Conservation (phyloP, 2,113 vertebrate species). For the Stigmatopora nigra region DNA sequence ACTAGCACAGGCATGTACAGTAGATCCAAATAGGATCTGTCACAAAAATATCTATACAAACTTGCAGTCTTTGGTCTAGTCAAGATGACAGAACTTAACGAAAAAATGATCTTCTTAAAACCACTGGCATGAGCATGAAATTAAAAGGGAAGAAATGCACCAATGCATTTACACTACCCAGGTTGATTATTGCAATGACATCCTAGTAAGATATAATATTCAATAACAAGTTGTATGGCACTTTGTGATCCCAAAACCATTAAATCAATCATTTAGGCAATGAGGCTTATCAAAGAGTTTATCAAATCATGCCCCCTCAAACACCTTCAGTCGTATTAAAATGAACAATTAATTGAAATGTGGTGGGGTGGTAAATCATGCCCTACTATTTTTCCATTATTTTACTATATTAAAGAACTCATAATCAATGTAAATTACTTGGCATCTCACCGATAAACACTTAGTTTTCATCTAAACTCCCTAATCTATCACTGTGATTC, state of each 20-base stretch:
- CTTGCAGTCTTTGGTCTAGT: slow-evolving; percentile 23
- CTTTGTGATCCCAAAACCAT: too few relatives aligned
- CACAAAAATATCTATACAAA: not conserved
- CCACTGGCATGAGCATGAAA: slow-evolving; percentile 28
- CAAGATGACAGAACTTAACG: slow-evolving; percentile 14
- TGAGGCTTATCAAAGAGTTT: too few relatives aligned
- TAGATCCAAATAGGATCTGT: not conserved
- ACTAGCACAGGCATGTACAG: slow-evolving; percentile 52
- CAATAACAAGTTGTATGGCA: too few relatives aligned
- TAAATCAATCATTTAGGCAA: too few relatives aligned
- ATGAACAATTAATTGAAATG: too few relatives aligned
- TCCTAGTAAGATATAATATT: too few relatives aligned
- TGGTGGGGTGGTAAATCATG: too few relatives aligned
- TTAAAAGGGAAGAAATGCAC: slow-evolving; percentile 23
- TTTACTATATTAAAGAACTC: slow-evolving; percentile 14
- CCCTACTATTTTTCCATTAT: too few relatives aligned
- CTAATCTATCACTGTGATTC: slow-evolving; percentile 33
- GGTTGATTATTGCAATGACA: too few relatives aligned
- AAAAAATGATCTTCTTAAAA: slow-evolving; percentile 29
- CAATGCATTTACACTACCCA: slow-evolving; percentile 9
- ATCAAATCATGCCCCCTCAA: too few relatives aligned
- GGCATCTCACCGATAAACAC: slow-evolving; percentile 37
- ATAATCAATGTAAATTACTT: slow-evolving; percentile 14
- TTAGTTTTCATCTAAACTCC: slow-evolving; percentile 45
- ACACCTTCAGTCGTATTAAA: too few relatives aligned